Base-by-base conservation (phyloP, 2,888 invertebrate genomes). In the Spilosoma lubricipeda region DNA sequence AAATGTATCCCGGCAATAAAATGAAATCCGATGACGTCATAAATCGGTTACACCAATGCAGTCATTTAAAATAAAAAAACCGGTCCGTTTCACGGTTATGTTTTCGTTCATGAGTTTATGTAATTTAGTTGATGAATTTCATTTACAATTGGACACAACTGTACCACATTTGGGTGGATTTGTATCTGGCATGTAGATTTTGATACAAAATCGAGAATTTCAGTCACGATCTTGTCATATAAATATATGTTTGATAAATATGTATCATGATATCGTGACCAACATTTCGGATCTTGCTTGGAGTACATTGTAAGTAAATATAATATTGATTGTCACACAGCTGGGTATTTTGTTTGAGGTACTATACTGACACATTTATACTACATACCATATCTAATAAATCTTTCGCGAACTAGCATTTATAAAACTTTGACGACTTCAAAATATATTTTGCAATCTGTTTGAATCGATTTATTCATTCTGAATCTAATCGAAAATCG, bases 1-100 rank as follows among this genome's bases (percentile, higher is more conserved):
- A 92, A 92, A 92, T 88, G 86, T 80, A 36, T 82, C 76, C 80
- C 80, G 77, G 81, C 86, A 90, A 88, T 90, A 88, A 91, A 91
- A 91, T 92, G 87, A 86, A 90, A 88, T 86, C 84, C 80, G 80
- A 77, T 78, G 77, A 82, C 75, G 75, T 79, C 79, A 81, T 86
- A 85, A 90, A 86, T 86, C 80, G 83, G 87, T 87, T 86, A 88
- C 68, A 78, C 71, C 71, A 75, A 82, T 84, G 77, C 86, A 86
- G 85, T 85, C 80, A 87, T 86, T 85, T 80, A 73, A 80, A 83
- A 86, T 85, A 86, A 85, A 80, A 68, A 77, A 72, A 66, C 67
- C 30, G 71, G 67, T 65, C 63, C 39, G 36, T 59, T 56, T 36
- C 23, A 70, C 71, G 11, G 39, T 70, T 59, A 39, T 20, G 20